Evolutionary conservation across 1,140 invertebrate genomes (phyloP).

Genomic region (Eupeodes corollae): DNA sequence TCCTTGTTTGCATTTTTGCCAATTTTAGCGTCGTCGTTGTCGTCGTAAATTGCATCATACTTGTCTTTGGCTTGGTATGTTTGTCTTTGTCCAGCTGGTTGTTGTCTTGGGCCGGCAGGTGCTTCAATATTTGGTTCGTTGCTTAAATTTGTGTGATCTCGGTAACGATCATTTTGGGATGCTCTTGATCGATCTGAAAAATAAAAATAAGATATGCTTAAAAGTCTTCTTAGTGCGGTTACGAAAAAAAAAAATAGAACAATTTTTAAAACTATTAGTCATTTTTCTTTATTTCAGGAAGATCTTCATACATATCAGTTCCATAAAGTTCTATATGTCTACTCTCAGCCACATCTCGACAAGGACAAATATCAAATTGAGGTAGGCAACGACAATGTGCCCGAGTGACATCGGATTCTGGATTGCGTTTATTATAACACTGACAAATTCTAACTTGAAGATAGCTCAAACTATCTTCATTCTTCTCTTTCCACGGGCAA

Average conservation of each 20-base stretch:
- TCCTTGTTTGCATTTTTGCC: too few relatives aligned
- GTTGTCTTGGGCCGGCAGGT: background rate
- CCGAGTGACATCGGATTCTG: slow-evolving; percentile 13
- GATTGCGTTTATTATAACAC: slow-evolving; percentile 12
- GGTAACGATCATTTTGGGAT: slow-evolving; percentile 11
- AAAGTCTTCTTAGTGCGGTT: background rate
- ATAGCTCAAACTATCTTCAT: slow-evolving; percentile 10
- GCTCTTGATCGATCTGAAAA: slow-evolving; percentile 5
- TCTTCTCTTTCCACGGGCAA: slow-evolving; percentile 19
- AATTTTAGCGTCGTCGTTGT: too few relatives aligned
- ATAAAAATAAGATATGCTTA: background rate
- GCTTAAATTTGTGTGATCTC: slow-evolving; percentile 8
- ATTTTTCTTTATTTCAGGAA: background rate
- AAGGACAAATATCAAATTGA: slow-evolving; percentile 31
- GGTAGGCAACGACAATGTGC: slow-evolving; percentile 17
- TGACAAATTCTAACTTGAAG: slow-evolving; percentile 26
- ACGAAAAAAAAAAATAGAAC: background rate
- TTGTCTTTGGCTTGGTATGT: too few relatives aligned
- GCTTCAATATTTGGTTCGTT: background rate
- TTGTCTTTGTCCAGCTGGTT: too few relatives aligned
- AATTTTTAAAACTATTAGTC: background rate
- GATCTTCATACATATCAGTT: slow-evolving; percentile 18
- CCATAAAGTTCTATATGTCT: slow-evolving; percentile 23
- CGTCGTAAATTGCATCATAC: too few relatives aligned
- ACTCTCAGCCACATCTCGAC: slow-evolving; percentile 28